Conservation (phyloP, 2,888 invertebrate species). For the Melolontha melolontha region DNA sequence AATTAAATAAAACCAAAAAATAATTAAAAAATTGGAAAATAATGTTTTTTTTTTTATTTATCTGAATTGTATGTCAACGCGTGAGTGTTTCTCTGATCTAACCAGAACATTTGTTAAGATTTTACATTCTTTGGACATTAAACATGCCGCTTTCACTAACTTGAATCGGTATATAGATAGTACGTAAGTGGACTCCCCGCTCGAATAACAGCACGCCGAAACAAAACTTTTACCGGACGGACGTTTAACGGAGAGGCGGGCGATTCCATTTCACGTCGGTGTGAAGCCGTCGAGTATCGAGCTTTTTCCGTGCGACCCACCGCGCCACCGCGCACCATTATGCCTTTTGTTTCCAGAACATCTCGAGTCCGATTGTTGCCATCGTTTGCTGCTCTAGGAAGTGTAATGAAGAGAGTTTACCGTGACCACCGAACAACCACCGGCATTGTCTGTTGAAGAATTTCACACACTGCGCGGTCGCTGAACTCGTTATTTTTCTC, state of each 20-base stretch:
- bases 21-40: too few relatives aligned
- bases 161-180: too few relatives aligned
- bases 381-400: slow-evolving; percentile 43
- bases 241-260: slow-evolving; percentile 10
- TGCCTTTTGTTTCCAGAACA: slow-evolving; percentile 18
- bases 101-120: too few relatives aligned
- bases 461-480: slow-evolving; percentile 28
- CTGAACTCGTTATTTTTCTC: slow-evolving; percentile 17
- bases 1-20: too few relatives aligned
- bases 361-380: slow-evolving; percentile 7
- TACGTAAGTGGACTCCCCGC: too few relatives aligned
- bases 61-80: too few relatives aligned
- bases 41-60: too few relatives aligned
- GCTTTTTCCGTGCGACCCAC: slow-evolving; percentile 35
- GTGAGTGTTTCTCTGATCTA: too few relatives aligned
- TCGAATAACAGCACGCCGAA: too few relatives aligned
- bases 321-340: slow-evolving; percentile 8
- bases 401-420: slow-evolving; percentile 44
- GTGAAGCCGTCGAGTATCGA: slow-evolving; percentile 40
- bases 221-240: slow-evolving; percentile 29
- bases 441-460: slow-evolving; percentile 13
- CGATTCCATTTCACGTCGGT: slow-evolving; percentile 39
- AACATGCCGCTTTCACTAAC: too few relatives aligned
- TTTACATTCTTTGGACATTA: too few relatives aligned
- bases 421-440: slow-evolving; percentile 16